Percentiles rank a stretch among this genome's conserved stretches.
phyloP scores from a whole-genome alignment of 2,797 vertebrate species.

The Kryptolebias ocellatus region DNA sequence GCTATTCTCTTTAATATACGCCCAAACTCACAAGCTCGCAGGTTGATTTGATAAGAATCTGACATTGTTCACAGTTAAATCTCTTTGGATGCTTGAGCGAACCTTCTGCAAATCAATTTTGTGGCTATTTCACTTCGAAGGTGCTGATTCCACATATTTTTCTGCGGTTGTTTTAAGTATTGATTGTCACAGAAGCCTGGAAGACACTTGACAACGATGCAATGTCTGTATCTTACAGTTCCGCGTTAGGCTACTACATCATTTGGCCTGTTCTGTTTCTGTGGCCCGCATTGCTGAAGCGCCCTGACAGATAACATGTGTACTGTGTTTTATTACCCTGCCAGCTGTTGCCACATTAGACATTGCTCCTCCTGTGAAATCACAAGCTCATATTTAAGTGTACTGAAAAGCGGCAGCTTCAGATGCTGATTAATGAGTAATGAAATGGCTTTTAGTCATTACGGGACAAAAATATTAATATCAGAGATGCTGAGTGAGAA shows the following conservation, averaged over 20 bases:
- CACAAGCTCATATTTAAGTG: slow-evolving; percentile 70
- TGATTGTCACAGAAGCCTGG: slow-evolving; percentile 57
- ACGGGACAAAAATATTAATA: slow-evolving; percentile 76
- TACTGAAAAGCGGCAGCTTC: slow-evolving; percentile 54
- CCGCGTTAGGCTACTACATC: slow-evolving; percentile 38
- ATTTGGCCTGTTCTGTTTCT: slow-evolving; percentile 45
- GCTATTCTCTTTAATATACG: slow-evolving; percentile 66
- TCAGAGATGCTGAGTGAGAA: slow-evolving; percentile 75
- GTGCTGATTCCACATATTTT: slow-evolving; percentile 73
- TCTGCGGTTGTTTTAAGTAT: slow-evolving; percentile 63
- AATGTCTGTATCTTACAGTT: slow-evolving; percentile 37
- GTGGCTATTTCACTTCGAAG: slow-evolving; percentile 50
- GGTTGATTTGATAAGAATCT: slow-evolving; percentile 57
- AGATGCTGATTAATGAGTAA: slow-evolving; percentile 79
- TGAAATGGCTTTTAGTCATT: slow-evolving; percentile 80
- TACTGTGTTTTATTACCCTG: slow-evolving; percentile 65
- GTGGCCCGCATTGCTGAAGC: slow-evolving; percentile 47
- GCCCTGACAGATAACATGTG: slow-evolving; percentile 68
- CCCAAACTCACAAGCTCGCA: slow-evolving; percentile 39
- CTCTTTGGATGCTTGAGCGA: slow-evolving; percentile 54
- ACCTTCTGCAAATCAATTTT: slow-evolving; percentile 64
- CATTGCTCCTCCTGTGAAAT: slow-evolving; percentile 64
- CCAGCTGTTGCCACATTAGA: slow-evolving; percentile 73
- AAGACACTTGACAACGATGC: slow-evolving; percentile 24
- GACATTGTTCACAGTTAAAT: slow-evolving; percentile 48